phyloP scores from a whole-genome alignment of 2,797 vertebrate species.

The Acrossocheilus wenchowensis region DNA sequence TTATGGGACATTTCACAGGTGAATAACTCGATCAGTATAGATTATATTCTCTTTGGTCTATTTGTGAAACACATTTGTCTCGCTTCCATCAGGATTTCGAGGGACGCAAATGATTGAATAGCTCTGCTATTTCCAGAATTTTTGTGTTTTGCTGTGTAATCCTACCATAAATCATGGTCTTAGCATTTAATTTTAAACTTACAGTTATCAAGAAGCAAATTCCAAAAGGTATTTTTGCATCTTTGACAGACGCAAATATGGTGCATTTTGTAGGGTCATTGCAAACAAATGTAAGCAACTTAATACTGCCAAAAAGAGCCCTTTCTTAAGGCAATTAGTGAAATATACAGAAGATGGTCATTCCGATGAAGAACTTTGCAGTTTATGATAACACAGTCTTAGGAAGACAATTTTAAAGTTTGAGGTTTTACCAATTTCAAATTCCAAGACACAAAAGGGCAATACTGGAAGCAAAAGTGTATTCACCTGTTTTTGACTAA shows the following conservation, averaged over 20 bases:
- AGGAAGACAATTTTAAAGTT: neutral
- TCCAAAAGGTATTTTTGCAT: neutral
- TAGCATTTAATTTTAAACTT: neutral
- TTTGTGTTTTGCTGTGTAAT: neutral
- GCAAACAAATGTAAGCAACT: neutral
- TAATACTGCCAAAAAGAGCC: neutral
- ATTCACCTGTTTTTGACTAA: neutral
- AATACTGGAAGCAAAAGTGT: neutral
- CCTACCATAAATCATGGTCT: neutral
- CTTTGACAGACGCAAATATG: neutral
- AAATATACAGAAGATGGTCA: neutral
- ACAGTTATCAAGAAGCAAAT: neutral
- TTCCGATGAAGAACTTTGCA: neutral
- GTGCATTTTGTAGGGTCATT: neutral
- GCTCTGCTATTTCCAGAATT: neutral
- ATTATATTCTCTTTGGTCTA: slow-evolving; percentile 13
- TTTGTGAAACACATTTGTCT: neutral
- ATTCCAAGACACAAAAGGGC: neutral
- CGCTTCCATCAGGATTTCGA: neutral
- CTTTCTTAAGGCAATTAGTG: neutral
- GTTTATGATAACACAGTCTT: neutral
- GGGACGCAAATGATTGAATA: neutral
- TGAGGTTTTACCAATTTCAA: neutral
- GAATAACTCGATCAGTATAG: slow-evolving; percentile 23
- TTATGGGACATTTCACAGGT: slow-evolving; percentile 16